Base-by-base conservation (phyloP, 1,140 invertebrate species). In the Galendromus occidentalis region DNA sequence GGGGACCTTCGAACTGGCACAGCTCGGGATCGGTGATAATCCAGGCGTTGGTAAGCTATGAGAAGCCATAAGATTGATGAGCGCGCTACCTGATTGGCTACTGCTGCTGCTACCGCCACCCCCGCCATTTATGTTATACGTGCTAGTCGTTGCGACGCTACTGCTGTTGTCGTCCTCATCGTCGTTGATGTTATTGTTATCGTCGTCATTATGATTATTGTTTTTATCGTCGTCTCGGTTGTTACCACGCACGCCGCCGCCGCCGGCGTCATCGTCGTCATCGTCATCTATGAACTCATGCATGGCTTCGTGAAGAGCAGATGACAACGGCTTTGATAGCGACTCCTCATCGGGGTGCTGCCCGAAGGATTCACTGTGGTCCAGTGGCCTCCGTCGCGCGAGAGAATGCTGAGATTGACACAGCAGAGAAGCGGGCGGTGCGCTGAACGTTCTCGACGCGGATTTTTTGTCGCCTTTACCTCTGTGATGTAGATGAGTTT, bases 1-100 rank as follows among this genome's bases (percentile, higher is more conserved):
- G 51, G 67, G 68, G 29, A 68, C 68, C 30, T 69, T 69, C 14
- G 69, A 69, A 51, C 69, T 67, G n/a, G 69, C 69, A 25, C 69
- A 69, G 25, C 69, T 69, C 7, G 67, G 69, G 6, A 69, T 69
- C 7, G 69, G 69, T 12, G 69, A 69, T 14, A 69, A 41, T 18
- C 67, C 67, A 17, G 51, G 51, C 20, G 51, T 59, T 14, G 51
- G 51, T 22, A 59, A 59, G 22, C 22, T 59, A 22, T 59, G 51
- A 14, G 51, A 59, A 25, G 51, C 51, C 51, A 59, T 59, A 6
- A 59, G 51, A 14, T 22, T 22, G 20, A 59, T 59, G 1, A 59
- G 51, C 25, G 51, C 22, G 1, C 25, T 59, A 59, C 51, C 17
- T 22, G 51, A 59, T 20, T 47, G 45, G 7, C 33, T 39, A 9